These are phyloP conservation scores for Anas platyrhynchos DNA, from an alignment of 2,113 vertebrate genomes.

Conservation along the genomic window DNA sequence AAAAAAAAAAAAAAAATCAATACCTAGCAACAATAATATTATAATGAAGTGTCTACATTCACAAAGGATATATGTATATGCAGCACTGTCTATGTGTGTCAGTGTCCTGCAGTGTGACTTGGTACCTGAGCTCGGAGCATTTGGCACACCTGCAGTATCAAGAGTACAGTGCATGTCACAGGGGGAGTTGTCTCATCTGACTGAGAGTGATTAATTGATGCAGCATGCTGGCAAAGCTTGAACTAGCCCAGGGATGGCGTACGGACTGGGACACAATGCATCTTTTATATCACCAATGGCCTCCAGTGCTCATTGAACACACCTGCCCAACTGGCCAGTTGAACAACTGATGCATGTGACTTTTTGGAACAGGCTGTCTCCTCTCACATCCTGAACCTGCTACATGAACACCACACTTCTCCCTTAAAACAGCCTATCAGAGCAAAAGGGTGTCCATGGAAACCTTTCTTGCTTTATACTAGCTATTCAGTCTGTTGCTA, in stretches of 20 bases:
- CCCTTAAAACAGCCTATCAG: conserved; percentile 44
- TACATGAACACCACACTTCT: conserved; percentile 38
- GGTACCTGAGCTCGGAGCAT: background rate
- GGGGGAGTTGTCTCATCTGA: background rate
- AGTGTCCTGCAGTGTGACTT: background rate
- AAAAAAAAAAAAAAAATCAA: background rate
- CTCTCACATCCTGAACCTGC: background rate
- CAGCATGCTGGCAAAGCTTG: background rate
- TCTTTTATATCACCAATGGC: background rate
- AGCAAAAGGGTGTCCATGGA: conserved; percentile 62
- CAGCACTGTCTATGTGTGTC: background rate
- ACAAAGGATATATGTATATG: background rate
- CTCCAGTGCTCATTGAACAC: background rate
- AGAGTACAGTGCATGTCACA: background rate
- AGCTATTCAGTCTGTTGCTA: conserved; percentile 50
- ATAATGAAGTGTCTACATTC: background rate
- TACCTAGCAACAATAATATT: background rate
- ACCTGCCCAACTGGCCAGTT: background rate
- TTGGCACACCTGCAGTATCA: conserved; percentile 2
- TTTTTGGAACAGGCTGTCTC: background rate
- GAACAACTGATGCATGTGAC: background rate
- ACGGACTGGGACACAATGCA: background rate
- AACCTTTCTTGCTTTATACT: conserved; percentile 60
- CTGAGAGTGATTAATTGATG: background rate
- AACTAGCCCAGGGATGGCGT: background rate